These are phyloP conservation scores for Rhynchopsitta pachyrhyncha DNA, from an alignment of 2,113 vertebrate species.

Conservation along the genomic window DNA sequence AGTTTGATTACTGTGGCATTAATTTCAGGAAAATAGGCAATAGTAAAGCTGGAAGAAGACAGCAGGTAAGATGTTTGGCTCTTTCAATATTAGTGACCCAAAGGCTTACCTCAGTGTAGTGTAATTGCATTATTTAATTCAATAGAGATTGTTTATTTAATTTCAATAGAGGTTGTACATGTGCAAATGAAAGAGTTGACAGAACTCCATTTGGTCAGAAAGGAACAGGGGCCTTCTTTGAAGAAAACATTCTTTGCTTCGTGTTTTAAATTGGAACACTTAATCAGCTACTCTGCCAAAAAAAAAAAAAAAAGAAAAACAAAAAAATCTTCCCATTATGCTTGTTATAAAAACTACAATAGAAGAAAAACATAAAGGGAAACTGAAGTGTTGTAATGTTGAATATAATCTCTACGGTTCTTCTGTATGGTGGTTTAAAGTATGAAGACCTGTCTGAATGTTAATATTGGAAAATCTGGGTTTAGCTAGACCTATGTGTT, in stretches of 20 bases:
- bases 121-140: slow-evolving; percentile 2
- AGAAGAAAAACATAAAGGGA: slow-evolving; percentile 3
- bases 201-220: slow-evolving; percentile 15
- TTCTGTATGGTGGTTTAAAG: not conserved
- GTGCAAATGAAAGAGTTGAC: not conserved
- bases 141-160: not conserved
- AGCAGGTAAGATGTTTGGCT: not conserved
- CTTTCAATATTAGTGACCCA: not conserved
- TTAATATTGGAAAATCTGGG: not conserved
- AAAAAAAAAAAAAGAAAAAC: not conserved
- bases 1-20: not conserved
- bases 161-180: not conserved
- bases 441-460: not conserved
- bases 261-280: slow-evolving; percentile 62
- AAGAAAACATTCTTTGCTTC: slow-evolving; percentile 53
- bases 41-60: not conserved
- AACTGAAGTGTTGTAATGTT: not conserved
- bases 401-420: not conserved
- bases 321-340: slow-evolving; percentile 35
- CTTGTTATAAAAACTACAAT: slow-evolving; percentile 16
- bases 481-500: not conserved
- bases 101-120: not conserved
- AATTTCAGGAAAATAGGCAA: not conserved
- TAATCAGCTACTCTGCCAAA: slow-evolving; percentile 61
- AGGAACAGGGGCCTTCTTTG: not conserved